phyloP scores from a whole-genome alignment of 2,797 vertebrate genomes.

The Eleutherodactylus coqui region DNA sequence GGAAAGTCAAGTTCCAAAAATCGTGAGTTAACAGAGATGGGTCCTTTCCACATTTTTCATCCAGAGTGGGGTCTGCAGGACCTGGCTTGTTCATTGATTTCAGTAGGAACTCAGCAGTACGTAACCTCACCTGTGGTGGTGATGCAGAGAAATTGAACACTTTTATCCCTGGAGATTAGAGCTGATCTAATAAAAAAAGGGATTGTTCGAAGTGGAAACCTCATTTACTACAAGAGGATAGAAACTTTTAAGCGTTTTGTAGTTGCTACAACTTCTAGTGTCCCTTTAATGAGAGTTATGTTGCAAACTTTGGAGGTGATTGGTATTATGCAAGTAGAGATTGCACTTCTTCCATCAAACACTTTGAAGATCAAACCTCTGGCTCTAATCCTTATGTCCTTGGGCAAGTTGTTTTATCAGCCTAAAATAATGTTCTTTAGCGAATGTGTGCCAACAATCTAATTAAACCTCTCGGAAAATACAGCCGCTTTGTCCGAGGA shows the following conservation, averaged over 20 bases:
- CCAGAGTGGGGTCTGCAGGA: neutral
- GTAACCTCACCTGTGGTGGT: neutral
- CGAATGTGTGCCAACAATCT: slow-evolving; percentile 33
- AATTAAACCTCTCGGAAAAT: slow-evolving; percentile 28
- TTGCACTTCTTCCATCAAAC: slow-evolving; percentile 18
- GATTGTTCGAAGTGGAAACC: neutral
- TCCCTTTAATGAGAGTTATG: neutral
- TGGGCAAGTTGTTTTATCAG: slow-evolving; percentile 41
- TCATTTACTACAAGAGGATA: neutral
- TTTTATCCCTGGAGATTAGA: neutral
- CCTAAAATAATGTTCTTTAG: slow-evolving; percentile 44
- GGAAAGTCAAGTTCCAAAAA: neutral
- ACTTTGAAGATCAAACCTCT: slow-evolving; percentile 49
- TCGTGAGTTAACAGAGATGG: neutral
- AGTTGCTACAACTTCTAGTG: neutral
- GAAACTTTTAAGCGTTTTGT: neutral
- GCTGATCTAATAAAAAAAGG: neutral
- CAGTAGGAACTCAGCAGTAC: neutral
- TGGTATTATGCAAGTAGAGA: neutral
- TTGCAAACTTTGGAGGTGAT: slow-evolving; percentile 16
- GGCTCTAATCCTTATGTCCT: slow-evolving; percentile 29
- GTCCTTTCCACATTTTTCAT: neutral
- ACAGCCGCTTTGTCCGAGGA: neutral
- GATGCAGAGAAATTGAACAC: neutral
- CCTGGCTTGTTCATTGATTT: neutral